A percentile compares a stretch with the other conserved stretches of the same genome.
Evolutionary conservation across 2,113 vertebrate genomes (phyloP).

Genomic region (Lepus europaeus): DNA sequence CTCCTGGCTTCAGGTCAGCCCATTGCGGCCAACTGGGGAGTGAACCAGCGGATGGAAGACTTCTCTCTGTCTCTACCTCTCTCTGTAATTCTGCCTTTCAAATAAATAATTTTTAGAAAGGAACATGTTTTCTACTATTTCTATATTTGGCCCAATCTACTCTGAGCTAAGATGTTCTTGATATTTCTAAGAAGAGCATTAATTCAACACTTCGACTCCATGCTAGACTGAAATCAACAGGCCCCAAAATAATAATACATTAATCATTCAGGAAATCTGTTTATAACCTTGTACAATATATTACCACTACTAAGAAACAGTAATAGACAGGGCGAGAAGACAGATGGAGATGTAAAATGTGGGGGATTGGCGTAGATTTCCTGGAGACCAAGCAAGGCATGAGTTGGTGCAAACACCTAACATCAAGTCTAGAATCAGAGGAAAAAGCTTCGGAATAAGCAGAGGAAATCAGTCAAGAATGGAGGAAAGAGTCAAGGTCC

Average conservation of each 20-base stretch:
- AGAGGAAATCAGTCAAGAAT: not conserved
- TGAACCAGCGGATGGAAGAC: no score
- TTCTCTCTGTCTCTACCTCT: no score
- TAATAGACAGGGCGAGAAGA: not conserved
- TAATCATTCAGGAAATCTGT: slow-evolving; percentile 36
- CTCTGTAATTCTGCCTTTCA: no score
- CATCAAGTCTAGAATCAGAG: not conserved
- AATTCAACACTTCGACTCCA: slow-evolving; percentile 4
- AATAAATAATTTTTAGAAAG: no score
- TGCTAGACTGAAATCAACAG: slow-evolving; percentile 36
- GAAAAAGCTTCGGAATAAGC: not conserved
- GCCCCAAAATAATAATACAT: slow-evolving; percentile 20
- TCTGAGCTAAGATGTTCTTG: not conserved
- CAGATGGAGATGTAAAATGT: not conserved
- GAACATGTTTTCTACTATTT: not conserved
- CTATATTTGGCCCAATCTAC: not conserved
- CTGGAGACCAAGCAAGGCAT: not conserved
- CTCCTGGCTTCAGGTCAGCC: no score
- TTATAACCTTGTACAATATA: not conserved
- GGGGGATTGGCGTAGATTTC: not conserved
- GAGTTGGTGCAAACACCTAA: not conserved
- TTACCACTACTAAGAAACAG: not conserved
- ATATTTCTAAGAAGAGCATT: not conserved
- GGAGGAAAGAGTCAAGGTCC: not conserved
- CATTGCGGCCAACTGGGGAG: no score